A percentile compares a stretch with the other conserved stretches of the same genome.
Conservation (phyloP, 2,797 vertebrate genomes). For the Alcedo atthis region DNA sequence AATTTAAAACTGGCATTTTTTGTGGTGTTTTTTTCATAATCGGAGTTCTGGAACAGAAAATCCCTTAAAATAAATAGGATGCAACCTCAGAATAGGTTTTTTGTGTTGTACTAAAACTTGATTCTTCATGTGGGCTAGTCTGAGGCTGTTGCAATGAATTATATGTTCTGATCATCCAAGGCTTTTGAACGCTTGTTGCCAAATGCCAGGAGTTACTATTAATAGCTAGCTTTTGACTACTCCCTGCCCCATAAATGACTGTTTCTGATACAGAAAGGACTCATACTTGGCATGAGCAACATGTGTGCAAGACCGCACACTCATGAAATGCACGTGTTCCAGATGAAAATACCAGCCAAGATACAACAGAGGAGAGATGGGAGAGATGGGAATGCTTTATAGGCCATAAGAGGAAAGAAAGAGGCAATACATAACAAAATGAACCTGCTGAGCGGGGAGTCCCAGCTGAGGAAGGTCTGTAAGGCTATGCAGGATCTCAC, state of each 20-base stretch:
- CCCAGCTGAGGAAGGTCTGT: background rate
- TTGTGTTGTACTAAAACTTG: background rate
- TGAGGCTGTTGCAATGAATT: background rate
- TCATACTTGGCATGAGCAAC: background rate
- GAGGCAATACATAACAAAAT: background rate
- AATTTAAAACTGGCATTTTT: background rate
- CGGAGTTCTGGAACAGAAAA: background rate
- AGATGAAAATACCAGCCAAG: background rate
- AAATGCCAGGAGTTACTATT: background rate
- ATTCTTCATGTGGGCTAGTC: background rate
- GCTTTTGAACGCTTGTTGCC: background rate
- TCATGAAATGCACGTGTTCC: background rate
- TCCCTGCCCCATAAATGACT: background rate
- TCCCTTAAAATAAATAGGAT: background rate
- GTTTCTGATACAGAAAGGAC: background rate
- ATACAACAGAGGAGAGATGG: background rate
- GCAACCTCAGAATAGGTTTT: background rate
- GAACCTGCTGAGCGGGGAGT: accelerated
- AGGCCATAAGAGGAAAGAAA: background rate
- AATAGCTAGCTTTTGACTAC: background rate
- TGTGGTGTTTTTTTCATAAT: background rate
- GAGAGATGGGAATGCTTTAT: background rate
- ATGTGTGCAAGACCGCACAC: background rate
- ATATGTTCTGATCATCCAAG: background rate
- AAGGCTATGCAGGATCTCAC: background rate